These are phyloP conservation scores for Oscheius sp. DNA, from an alignment of 2,888 invertebrate genomes.

Conservation along the genomic window DNA sequence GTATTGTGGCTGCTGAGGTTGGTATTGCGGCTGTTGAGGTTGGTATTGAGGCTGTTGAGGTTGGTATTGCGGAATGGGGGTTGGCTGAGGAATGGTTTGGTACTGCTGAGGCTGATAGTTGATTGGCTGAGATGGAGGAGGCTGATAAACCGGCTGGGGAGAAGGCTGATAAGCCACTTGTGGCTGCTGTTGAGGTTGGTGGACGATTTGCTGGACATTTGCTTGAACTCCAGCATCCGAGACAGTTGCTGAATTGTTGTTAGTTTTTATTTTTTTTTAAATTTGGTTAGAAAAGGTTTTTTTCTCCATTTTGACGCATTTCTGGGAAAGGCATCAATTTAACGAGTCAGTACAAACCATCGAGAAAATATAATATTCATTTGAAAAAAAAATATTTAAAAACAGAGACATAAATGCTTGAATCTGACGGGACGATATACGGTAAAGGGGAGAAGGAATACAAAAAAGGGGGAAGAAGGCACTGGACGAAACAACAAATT, in stretches of 20 bases:
- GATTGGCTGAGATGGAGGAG: not conserved
- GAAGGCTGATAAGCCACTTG: not conserved
- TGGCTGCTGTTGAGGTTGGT: slow-evolving; percentile 16
- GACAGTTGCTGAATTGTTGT: slow-evolving; percentile 1
- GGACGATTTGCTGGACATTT: slow-evolving; percentile 30
- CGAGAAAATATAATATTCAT: slow-evolving; percentile 16
- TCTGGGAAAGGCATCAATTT: no score
- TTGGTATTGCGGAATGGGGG: not conserved
- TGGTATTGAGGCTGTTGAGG: slow-evolving; percentile 7
- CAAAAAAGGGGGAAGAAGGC: slow-evolving; percentile 15
- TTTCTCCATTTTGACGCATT: no score
- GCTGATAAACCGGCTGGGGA: not conserved
- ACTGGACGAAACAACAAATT: slow-evolving; percentile 30
- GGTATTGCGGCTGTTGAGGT: not conserved
- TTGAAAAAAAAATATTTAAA: slow-evolving; percentile 14
- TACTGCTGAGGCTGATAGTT: slow-evolving; percentile 1
- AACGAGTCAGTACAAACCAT: slow-evolving; percentile 24
- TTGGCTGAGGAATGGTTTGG: not conserved
- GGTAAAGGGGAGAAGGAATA: not conserved
- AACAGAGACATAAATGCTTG: slow-evolving; percentile 31
- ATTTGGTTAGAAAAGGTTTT: no score
- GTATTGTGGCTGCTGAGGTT: slow-evolving; percentile 6
- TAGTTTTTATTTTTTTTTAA: no score
- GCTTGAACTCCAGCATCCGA: slow-evolving; percentile 51
- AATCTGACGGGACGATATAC: not conserved